A percentile compares a stretch with the other conserved stretches of the same genome.
phyloP scores from a whole-genome alignment of 2,113 vertebrate genomes.

The Nansenia antarctica region DNA sequence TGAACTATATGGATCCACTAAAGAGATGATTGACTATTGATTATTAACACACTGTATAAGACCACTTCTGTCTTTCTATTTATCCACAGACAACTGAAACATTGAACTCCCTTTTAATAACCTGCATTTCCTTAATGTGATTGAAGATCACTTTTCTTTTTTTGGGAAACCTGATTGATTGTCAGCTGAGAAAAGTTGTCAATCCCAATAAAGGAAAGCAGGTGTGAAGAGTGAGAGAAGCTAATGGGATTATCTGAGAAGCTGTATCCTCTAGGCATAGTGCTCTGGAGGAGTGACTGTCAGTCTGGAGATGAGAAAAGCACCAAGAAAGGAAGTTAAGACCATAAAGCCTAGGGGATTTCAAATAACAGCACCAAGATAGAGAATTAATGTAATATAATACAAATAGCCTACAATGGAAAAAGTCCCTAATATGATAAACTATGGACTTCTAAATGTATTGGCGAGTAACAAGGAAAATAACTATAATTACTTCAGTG shows the following conservation, averaged over 20 bases:
- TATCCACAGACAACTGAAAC: neutral
- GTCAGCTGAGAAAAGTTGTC: neutral
- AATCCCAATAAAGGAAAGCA: neutral
- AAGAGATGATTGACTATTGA: too few relatives aligned
- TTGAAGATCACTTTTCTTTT: neutral
- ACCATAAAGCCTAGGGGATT: conserved; percentile 11
- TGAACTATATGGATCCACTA: too few relatives aligned
- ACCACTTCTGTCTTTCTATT: neutral
- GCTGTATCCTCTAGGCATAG: conserved; percentile 7
- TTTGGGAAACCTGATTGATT: neutral
- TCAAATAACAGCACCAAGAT: neutral
- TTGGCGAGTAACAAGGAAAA: neutral
- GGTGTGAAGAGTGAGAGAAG: neutral
- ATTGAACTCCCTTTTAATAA: neutral
- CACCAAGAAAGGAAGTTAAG: conserved; percentile 1
- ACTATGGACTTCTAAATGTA: too few relatives aligned
- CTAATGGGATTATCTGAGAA: conserved; percentile 15
- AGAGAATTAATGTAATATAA: neutral
- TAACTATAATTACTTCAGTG: neutral
- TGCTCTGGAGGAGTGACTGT: conserved; percentile 12
- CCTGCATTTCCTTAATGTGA: neutral
- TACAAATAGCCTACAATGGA: too few relatives aligned
- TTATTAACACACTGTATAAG: too few relatives aligned
- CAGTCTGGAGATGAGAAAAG: neutral
- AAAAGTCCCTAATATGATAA: too few relatives aligned